Evolutionary conservation across 2,113 vertebrate genomes (phyloP).

Genomic region (Lipophrys pholis): DNA sequence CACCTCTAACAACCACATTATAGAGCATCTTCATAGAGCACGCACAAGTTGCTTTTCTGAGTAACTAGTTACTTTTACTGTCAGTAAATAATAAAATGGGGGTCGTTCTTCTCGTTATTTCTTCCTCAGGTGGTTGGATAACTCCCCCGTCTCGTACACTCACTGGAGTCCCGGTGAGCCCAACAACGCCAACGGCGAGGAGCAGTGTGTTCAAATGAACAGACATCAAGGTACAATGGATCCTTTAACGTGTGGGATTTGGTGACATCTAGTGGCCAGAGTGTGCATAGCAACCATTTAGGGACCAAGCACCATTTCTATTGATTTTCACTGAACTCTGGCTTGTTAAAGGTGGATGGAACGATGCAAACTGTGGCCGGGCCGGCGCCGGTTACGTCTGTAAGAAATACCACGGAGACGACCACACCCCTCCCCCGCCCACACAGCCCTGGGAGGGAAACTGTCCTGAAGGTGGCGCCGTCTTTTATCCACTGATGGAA

Average conservation of each 20-base stretch:
- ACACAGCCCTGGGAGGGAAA: constrained; percentile 84
- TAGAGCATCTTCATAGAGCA: too few relatives aligned
- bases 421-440: constrained; percentile 79
- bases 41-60: too few relatives aligned
- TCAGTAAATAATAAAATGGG: too few relatives aligned
- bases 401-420: constrained; percentile 79
- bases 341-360: constrained; percentile 78
- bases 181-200: constrained; percentile 84
- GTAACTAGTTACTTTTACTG: too few relatives aligned
- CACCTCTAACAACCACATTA: too few relatives aligned
- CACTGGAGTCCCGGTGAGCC: constrained; percentile 83
- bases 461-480: constrained; percentile 83
- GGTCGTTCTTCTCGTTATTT: too few relatives aligned
- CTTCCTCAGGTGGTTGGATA: constrained; percentile 78
- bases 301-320: too few relatives aligned
- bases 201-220: constrained; percentile 84
- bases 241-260: not conserved
- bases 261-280: too few relatives aligned
- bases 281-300: too few relatives aligned
- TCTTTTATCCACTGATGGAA: not conserved
- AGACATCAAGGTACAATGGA: constrained; percentile 77
- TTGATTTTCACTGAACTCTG: too few relatives aligned
- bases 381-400: constrained; percentile 80
- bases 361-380: constrained; percentile 84
- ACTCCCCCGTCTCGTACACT: constrained; percentile 76